Evolutionary conservation across 2,797 vertebrate species (phyloP).

Genomic region (Clarias pachynema): DNA sequence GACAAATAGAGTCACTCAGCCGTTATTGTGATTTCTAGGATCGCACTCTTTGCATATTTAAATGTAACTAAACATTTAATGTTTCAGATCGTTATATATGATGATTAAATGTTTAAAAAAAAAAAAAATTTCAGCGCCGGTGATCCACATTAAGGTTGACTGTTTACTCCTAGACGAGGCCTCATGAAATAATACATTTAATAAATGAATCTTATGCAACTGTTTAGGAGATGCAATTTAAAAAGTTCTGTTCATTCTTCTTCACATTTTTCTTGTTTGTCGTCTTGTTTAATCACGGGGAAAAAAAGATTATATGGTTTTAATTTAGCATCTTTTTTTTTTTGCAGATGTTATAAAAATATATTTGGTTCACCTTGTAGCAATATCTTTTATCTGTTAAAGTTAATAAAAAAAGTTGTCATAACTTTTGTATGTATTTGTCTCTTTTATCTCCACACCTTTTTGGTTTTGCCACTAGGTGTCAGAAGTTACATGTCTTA

Average conservation of each 20-base stretch:
- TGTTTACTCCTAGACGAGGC: background rate
- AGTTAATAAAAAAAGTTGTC: slow-evolving; percentile 50
- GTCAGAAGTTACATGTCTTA: background rate
- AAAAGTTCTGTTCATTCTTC: background rate
- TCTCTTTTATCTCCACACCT: background rate
- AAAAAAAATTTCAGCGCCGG: too few species aligned
- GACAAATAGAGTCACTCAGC: background rate
- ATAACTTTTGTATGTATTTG: background rate
- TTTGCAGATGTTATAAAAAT: slow-evolving; percentile 22
- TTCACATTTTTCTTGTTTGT: background rate
- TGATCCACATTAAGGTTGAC: background rate
- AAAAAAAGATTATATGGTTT: background rate
- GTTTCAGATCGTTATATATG: background rate
- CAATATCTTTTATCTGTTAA: slow-evolving; percentile 31
- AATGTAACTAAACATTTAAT: slow-evolving; percentile 7
- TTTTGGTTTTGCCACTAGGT: slow-evolving; percentile 12
- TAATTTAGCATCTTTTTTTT: background rate
- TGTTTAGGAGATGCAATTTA: slow-evolving; percentile 14
- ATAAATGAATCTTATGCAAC: slow-evolving; percentile 22
- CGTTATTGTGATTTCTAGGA: background rate
- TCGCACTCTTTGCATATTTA: slow-evolving; percentile 2
- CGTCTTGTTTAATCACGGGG: background rate
- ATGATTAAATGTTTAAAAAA: background rate
- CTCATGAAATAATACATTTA: background rate
- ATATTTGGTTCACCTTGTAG: background rate